Percentiles rank a stretch among this genome's conserved stretches.
Evolutionary conservation across 2,797 vertebrate genomes (phyloP).

Genomic region (Sebastes reedi): DNA sequence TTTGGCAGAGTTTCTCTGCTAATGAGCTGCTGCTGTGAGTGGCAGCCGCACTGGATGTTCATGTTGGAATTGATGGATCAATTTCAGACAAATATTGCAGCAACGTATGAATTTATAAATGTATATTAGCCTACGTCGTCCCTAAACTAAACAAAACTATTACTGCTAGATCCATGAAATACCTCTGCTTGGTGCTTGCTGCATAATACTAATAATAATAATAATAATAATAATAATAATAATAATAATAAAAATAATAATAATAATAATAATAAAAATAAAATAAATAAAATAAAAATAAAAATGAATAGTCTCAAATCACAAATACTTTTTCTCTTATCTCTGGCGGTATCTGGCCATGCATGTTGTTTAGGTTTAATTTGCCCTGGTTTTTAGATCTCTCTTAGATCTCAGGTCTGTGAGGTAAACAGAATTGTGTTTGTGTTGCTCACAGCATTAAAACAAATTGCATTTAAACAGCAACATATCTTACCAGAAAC

Average conservation of each 20-base stretch:
- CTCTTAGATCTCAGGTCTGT: no score
- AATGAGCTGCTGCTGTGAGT: constrained; percentile 14
- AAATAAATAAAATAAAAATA: no score
- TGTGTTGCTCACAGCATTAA: no score
- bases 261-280: no score
- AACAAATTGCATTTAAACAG: no score
- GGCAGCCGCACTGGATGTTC: not conserved
- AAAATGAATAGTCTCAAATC: not conserved
- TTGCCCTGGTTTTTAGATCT: rapidly evolving
- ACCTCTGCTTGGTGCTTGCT: rapidly evolving
- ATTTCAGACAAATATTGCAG: not conserved
- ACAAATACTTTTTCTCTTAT: no score
- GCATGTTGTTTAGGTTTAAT: not conserved
- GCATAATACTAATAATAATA: no score
- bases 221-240: no score
- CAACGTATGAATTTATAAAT: no score
- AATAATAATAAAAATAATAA: no score
- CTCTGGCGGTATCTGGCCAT: not conserved
- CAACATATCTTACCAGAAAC: not conserved
- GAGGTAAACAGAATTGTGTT: no score
- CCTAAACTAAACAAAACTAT: not conserved
- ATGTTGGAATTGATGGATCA: not conserved
- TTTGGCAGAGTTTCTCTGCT: not conserved
- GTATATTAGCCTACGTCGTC: no score
- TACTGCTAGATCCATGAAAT: not conserved